Evolutionary conservation across 1,140 invertebrate genomes (phyloP).

Genomic region (Acromyrmex heyeri): DNA sequence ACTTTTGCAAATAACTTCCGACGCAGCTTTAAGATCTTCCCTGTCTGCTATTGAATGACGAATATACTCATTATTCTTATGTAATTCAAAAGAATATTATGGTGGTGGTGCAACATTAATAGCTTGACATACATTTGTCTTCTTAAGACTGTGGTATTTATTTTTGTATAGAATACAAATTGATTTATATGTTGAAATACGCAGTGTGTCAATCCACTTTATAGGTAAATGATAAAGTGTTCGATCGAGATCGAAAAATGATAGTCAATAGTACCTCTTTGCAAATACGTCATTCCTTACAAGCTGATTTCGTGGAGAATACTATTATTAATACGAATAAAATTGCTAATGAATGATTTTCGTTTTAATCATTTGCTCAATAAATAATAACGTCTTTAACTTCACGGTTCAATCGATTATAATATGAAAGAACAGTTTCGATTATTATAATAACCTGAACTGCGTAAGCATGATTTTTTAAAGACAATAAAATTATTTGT

Average conservation of each 20-base stretch:
- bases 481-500: constrained; percentile 74
- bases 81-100: constrained; percentile 72
- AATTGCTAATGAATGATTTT: constrained; percentile 40
- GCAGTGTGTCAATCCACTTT: constrained; percentile 65
- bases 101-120: constrained; percentile 82
- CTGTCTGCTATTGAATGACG: constrained; percentile 38
- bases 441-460: constrained; percentile 47
- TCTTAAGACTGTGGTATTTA: constrained; percentile 83
- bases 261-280: constrained; percentile 70
- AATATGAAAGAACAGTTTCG: constrained; percentile 15
- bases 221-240: constrained; percentile 62
- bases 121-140: constrained; percentile 79
- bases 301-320: constrained; percentile 25
- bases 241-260: constrained; percentile 48
- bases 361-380: constrained; percentile 61
- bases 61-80: constrained; percentile 71
- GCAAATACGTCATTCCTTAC: constrained; percentile 57
- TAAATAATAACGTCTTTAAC: constrained; percentile 10
- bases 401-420: constrained; percentile 40
- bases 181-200: constrained; percentile 74
- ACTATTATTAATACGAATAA: constrained; percentile 48
- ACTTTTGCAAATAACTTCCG: constrained; percentile 14
- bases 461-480: constrained; percentile 58
- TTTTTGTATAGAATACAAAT: constrained; percentile 84
- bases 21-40: constrained; percentile 19